Conservation (phyloP, 2,888 invertebrate species). For the Drosophila kuntzei region DNA sequence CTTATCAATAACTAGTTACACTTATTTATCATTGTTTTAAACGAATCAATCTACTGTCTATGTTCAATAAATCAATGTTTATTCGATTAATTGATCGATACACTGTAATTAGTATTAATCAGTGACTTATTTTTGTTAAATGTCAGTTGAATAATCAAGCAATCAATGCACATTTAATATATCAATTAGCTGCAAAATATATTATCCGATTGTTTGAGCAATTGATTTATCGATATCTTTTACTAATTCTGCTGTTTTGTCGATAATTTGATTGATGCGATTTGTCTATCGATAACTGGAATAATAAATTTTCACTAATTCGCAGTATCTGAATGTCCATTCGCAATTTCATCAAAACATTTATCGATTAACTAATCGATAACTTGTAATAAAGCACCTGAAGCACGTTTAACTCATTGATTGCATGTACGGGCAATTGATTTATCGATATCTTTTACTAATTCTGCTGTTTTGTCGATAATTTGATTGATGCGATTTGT, state of each 20-base stretch:
- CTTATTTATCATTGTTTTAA: slow-evolving; percentile 6
- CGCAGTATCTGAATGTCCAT: no score
- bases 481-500: not conserved
- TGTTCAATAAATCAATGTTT: slow-evolving; percentile 2
- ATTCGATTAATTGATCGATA: slow-evolving; percentile 12
- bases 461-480: not conserved
- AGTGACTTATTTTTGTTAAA: slow-evolving; percentile 2
- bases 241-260: no score
- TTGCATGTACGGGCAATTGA: not conserved
- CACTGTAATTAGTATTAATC: not conserved
- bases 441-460: no score
- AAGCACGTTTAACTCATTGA: not conserved
- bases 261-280: not conserved
- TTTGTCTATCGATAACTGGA: not conserved
- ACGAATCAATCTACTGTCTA: not conserved
- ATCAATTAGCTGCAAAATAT: not conserved
- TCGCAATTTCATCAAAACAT: no score
- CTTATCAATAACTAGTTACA: slow-evolving; percentile 3
- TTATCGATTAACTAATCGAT: slow-evolving; percentile 15
- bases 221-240: slow-evolving; percentile 6
- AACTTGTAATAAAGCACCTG: not conserved
- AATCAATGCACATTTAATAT: not conserved
- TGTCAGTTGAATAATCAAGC: slow-evolving; percentile 10
- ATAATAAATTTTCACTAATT: no score
- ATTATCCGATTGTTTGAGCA: not conserved